A percentile compares a stretch with the other conserved stretches of the same genome.
Evolutionary conservation across 2,888 invertebrate species (phyloP).

Genomic region (Anodontia alba): DNA sequence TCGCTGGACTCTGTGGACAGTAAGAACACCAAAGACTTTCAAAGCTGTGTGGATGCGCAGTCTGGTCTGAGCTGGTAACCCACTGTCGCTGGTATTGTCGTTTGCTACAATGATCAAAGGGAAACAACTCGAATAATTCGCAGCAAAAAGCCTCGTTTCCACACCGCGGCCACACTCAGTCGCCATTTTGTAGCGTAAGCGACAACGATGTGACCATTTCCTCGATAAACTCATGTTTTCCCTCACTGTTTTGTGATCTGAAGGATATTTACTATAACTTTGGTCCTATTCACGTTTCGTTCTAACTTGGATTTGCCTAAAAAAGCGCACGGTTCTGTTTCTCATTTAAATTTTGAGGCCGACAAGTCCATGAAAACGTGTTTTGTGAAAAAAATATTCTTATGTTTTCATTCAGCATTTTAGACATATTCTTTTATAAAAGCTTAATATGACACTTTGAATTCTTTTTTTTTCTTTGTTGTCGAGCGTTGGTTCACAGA

Average conservation of each 20-base stretch:
- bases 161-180: not conserved
- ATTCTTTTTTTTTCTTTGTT: not conserved
- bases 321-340: not conserved
- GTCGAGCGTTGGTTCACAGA: not conserved
- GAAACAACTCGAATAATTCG: not conserved
- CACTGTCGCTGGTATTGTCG: too few relatives aligned
- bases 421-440: too few relatives aligned
- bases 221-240: not conserved
- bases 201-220: conserved; percentile 12
- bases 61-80: too few relatives aligned
- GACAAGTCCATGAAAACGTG: conserved; percentile 3
- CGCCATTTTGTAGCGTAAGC: conserved; percentile 21
- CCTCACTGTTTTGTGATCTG: not conserved
- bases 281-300: not conserved
- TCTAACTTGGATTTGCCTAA: too few relatives aligned
- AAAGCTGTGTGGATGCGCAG: too few relatives aligned
- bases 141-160: not conserved
- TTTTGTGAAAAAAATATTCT: not conserved
- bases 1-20: too few relatives aligned
- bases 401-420: not conserved
- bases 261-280: not conserved
- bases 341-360: not conserved
- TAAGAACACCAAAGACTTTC: too few relatives aligned
- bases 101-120: not conserved
- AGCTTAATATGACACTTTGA: not conserved